A percentile compares a stretch with the other conserved stretches of the same genome.
Evolutionary conservation across 1,140 invertebrate genomes (phyloP).

Genomic region (Helicoverpa armigera): DNA sequence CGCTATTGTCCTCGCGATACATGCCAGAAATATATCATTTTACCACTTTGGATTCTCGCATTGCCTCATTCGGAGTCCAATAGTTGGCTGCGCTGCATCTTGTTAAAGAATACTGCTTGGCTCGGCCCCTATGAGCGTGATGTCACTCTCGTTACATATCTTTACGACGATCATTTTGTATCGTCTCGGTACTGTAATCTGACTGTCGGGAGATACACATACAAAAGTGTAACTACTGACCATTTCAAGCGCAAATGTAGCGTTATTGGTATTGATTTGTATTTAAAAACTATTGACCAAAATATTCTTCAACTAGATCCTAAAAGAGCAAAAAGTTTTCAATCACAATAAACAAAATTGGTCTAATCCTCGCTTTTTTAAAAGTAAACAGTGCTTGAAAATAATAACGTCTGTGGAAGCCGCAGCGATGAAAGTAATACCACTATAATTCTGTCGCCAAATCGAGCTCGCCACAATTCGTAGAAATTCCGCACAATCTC

Average conservation of each 20-base stretch:
- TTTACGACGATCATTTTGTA: constrained; percentile 20
- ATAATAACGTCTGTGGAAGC: constrained; percentile 31
- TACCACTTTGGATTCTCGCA: constrained; percentile 54
- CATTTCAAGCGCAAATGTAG: no score
- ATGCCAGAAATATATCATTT: constrained; percentile 56
- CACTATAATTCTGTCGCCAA: constrained; percentile 57
- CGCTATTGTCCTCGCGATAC: constrained; percentile 57
- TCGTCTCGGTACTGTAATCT: neutral
- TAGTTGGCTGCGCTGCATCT: constrained; percentile 46
- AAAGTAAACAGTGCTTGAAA: constrained; percentile 17
- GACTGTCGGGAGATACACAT: neutral
- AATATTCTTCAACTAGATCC: neutral
- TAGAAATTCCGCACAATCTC: constrained; percentile 62
- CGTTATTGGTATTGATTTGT: no score
- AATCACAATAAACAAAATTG: constrained; percentile 6
- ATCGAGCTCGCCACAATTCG: constrained; percentile 43
- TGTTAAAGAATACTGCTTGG: constrained; percentile 42
- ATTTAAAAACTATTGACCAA: no score
- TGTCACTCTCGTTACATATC: constrained; percentile 25
- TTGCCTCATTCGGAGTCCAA: constrained; percentile 49
- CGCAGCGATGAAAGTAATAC: constrained; percentile 56
- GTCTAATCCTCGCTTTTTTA: neutral
- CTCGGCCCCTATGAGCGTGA: constrained; percentile 22
- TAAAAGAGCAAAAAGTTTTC: neutral
- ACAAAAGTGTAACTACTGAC: no score